Evolutionary conservation across 2,888 invertebrate species (phyloP).

Genomic region (Sphaeridia pumilis): DNA sequence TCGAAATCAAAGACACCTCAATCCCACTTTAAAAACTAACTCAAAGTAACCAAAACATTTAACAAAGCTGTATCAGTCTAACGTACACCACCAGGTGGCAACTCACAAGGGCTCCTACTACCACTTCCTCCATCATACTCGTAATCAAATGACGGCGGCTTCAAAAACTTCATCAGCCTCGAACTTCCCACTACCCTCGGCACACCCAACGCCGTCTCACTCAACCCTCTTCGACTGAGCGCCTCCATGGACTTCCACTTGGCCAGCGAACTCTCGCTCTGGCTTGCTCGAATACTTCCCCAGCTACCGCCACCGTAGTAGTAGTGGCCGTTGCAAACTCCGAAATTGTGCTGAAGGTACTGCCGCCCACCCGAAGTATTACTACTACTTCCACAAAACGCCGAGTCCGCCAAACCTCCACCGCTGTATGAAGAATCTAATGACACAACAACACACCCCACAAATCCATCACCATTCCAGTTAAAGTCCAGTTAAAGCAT

Average conservation of each 20-base stretch:
- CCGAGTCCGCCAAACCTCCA: constrained; percentile 14
- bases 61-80: too few species aligned
- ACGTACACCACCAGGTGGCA: too few species aligned
- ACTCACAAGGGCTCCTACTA: constrained; percentile 17
- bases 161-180: constrained; percentile 33
- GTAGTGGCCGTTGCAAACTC: too few species aligned
- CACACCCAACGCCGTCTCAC: constrained; percentile 31
- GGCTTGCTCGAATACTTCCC: constrained; percentile 19
- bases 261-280: constrained; percentile 32
- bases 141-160: constrained; percentile 11
- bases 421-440: constrained; percentile 15
- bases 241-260: constrained; percentile 34
- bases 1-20: too few species aligned
- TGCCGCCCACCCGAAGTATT: too few species aligned
- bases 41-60: background rate
- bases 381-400: constrained; percentile 13
- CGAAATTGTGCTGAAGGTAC: too few species aligned
- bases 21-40: background rate
- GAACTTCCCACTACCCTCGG: constrained; percentile 31
- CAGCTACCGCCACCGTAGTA: too few species aligned
- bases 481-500: too few species aligned
- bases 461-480: too few species aligned
- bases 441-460: too few species aligned
- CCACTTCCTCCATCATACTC: constrained; percentile 4
- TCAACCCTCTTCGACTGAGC: constrained; percentile 30